These are phyloP conservation scores for Sebastes glaucus DNA, from an alignment of 2,797 vertebrate species.

Conservation along the genomic window DNA sequence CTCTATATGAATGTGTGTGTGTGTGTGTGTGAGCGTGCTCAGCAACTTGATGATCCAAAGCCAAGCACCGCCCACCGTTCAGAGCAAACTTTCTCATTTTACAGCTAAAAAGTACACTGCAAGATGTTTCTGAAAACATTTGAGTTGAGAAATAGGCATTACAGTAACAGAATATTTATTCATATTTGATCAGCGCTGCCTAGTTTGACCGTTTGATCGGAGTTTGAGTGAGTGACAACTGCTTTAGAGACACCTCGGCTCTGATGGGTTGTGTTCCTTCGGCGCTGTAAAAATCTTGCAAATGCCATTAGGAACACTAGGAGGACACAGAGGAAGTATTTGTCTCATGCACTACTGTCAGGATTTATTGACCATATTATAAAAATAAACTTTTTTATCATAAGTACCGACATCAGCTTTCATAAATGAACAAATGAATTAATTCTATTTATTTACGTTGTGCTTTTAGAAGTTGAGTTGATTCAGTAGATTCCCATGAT, in stretches of 20 bases:
- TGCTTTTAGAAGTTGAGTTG: too few species aligned
- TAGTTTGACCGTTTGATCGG: neutral
- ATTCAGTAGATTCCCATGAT: too few species aligned
- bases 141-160: fast-evolving
- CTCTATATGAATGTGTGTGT: too few species aligned
- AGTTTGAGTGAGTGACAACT: neutral
- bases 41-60: too few species aligned
- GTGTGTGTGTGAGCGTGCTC: too few species aligned
- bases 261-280: fast-evolving
- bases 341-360: too few species aligned
- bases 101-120: too few species aligned
- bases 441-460: too few species aligned
- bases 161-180: neutral
- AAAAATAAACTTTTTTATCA: neutral
- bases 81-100: too few species aligned
- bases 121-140: neutral
- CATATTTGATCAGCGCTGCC: neutral
- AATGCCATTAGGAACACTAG: neutral
- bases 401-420: neutral
- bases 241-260: neutral
- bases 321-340: neutral
- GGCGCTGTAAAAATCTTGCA: too few species aligned
- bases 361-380: neutral
- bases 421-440: neutral
- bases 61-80: too few species aligned